Percentiles rank a stretch among this genome's conserved stretches.
Evolutionary conservation across 2,113 vertebrate species (phyloP).

Genomic region (Aegithalos caudatus): DNA sequence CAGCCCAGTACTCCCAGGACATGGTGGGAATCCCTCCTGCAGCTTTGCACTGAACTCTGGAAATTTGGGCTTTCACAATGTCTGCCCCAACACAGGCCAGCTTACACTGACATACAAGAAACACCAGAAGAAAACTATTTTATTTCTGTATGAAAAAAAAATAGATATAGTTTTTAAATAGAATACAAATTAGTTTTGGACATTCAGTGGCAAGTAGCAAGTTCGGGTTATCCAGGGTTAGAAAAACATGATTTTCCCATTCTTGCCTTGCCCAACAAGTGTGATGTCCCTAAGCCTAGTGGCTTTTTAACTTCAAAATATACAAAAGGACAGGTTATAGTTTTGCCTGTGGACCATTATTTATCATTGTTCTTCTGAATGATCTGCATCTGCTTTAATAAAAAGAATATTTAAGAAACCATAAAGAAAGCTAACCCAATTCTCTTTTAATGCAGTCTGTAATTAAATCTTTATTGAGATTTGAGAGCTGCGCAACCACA

Average conservation of each 20-base stretch:
- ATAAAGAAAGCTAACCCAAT: background rate
- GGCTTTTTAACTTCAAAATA: background rate
- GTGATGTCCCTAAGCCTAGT: background rate
- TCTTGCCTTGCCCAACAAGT: background rate
- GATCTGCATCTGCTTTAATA: conserved; percentile 29
- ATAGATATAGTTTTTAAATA: background rate
- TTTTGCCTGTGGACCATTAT: background rate
- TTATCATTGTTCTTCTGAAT: background rate
- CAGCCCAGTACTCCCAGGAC: background rate
- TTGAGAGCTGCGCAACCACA: conserved; percentile 34
- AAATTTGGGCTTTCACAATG: background rate
- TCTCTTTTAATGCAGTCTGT: background rate
- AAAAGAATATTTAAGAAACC: conserved; percentile 16
- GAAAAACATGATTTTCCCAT: background rate
- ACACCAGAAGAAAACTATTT: background rate
- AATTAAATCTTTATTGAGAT: conserved; percentile 54
- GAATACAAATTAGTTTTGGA: background rate
- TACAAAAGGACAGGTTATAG: background rate
- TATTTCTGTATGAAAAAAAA: background rate
- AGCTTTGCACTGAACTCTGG: background rate
- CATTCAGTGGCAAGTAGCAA: background rate
- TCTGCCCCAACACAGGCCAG: background rate
- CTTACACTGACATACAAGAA: background rate
- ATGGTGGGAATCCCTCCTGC: background rate
- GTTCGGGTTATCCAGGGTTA: background rate